These are phyloP conservation scores for Tortricodes alternella DNA, from an alignment of 2,888 invertebrate species.

Conservation along the genomic window DNA sequence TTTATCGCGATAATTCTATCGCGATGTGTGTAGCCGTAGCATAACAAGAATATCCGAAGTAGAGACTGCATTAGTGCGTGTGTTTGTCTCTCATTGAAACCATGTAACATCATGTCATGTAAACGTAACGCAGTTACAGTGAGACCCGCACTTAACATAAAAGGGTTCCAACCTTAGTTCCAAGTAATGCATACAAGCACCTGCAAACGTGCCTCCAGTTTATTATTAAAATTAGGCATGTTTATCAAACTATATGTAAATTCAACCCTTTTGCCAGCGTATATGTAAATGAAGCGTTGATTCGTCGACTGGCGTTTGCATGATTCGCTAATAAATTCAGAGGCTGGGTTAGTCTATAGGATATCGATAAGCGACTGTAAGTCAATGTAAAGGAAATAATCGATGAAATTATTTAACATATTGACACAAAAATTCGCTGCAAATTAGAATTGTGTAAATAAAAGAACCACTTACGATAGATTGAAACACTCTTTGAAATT, in stretches of 20 bases:
- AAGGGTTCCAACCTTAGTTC: constrained; percentile 1
- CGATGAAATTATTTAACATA: background rate
- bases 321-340: constrained; percentile 5
- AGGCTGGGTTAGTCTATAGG: background rate
- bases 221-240: constrained; percentile 26
- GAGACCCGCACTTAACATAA: constrained; percentile 12
- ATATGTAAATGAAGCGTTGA: constrained; percentile 22
- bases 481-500: too few species aligned
- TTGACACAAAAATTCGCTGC: too few species aligned
- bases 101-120: background rate
- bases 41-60: too few species aligned
- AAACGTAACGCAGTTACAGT: background rate
- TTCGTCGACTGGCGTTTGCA: constrained; percentile 12
- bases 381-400: background rate
- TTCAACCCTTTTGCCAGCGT: constrained; percentile 23
- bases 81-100: background rate
- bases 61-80: background rate
- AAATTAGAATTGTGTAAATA: too few species aligned
- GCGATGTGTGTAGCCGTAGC: too few species aligned
- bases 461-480: too few species aligned
- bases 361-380: background rate
- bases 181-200: constrained; percentile 1
- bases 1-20: too few species aligned
- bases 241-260: constrained; percentile 27
- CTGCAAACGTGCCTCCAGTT: constrained; percentile 2